Evolutionary conservation across 2,797 vertebrate genomes (phyloP).

Genomic region (Hipposideros larvatus): DNA sequence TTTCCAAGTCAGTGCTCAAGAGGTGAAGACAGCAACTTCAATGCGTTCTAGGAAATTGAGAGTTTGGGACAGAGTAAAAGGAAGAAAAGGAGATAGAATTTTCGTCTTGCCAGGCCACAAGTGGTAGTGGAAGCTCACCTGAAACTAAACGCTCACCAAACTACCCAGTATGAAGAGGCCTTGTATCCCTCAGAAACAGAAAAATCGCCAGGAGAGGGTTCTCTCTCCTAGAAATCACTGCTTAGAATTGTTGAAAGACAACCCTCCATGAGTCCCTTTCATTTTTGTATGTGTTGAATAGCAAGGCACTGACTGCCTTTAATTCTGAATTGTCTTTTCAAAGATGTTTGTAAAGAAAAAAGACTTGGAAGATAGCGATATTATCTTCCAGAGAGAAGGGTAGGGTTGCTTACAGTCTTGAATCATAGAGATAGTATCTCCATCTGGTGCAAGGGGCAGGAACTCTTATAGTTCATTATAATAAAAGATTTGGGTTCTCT

Average conservation of each 20-base stretch:
- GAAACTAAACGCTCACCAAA: neutral
- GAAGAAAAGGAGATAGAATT: neutral
- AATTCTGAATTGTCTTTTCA: neutral
- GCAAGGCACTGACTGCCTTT: neutral
- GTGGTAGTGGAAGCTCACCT: neutral
- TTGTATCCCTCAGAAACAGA: neutral
- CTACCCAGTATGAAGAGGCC: neutral
- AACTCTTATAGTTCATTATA: neutral
- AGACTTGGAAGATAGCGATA: neutral
- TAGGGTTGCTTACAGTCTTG: neutral
- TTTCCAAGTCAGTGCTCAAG: constrained; percentile 58
- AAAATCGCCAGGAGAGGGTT: neutral
- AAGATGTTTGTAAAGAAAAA: neutral
- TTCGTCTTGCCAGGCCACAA: neutral
- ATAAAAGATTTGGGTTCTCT: neutral
- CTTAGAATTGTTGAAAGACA: neutral
- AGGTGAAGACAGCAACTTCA: neutral
- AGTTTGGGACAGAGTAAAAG: neutral
- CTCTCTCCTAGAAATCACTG: neutral
- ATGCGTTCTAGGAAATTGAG: neutral
- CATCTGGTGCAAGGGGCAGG: neutral
- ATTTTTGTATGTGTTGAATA: neutral
- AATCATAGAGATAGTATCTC: neutral
- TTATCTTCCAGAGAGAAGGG: neutral
- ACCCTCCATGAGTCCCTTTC: neutral